These are phyloP conservation scores for Syrrhaptes paradoxus DNA, from an alignment of 2,113 vertebrate species.

Conservation along the genomic window DNA sequence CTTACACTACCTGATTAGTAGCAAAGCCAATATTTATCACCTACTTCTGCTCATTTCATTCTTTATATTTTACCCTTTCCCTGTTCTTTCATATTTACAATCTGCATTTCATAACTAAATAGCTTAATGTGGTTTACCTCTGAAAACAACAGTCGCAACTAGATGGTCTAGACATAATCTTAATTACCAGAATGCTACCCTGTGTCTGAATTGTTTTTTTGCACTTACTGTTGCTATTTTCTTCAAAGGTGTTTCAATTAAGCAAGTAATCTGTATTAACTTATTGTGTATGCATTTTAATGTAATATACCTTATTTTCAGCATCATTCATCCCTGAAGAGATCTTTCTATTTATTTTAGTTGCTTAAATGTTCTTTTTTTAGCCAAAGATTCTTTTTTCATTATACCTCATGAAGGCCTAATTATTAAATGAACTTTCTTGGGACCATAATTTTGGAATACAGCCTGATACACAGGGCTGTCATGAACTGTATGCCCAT, in stretches of 20 bases:
- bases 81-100: conserved; percentile 32
- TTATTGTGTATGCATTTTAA: conserved; percentile 1
- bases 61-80: conserved; percentile 9
- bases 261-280: conserved; percentile 30
- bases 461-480: background rate
- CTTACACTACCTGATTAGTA: conserved; percentile 36
- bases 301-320: conserved; percentile 47
- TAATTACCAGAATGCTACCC: conserved; percentile 47
- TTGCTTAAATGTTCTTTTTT: conserved; percentile 1
- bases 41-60: conserved; percentile 18
- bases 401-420: background rate
- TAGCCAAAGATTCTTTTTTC: background rate
- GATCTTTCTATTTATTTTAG: conserved; percentile 37
- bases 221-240: conserved; percentile 29
- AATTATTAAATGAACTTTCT: conserved; percentile 28
- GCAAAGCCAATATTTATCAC: conserved; percentile 50
- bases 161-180: conserved; percentile 30
- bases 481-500: background rate
- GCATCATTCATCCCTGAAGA: conserved; percentile 39
- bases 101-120: conserved; percentile 23
- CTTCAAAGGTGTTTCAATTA: conserved; percentile 51
- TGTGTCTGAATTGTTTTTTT: conserved; percentile 18
- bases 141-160: background rate
- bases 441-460: conserved; percentile 9
- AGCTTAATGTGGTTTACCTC: conserved; percentile 2